These are phyloP conservation scores for Hyles vespertilio DNA, from an alignment of 1,140 invertebrate genomes.

Conservation along the genomic window DNA sequence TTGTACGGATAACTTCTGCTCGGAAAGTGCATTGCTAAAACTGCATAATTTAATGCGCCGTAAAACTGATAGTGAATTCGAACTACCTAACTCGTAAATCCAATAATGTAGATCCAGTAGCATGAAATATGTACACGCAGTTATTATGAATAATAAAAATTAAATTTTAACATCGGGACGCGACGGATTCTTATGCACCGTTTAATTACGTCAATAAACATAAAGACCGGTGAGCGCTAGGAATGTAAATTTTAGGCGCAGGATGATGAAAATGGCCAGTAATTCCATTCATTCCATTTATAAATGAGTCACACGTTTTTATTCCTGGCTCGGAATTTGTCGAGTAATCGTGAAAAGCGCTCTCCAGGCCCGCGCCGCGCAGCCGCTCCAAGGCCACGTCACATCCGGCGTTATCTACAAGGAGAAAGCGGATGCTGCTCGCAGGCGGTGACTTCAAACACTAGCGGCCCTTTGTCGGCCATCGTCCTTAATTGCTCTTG, in stretches of 20 bases:
- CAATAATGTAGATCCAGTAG: slow-evolving; percentile 24
- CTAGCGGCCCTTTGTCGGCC: slow-evolving; percentile 49
- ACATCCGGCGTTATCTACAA: slow-evolving; percentile 57
- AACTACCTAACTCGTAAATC: slow-evolving; percentile 26
- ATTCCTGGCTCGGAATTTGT: slow-evolving; percentile 59
- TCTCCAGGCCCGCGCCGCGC: slow-evolving; percentile 23
- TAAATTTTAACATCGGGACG: background rate
- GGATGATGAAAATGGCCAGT: slow-evolving; percentile 11
- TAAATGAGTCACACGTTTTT: slow-evolving; percentile 43
- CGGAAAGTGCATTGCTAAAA: slow-evolving; percentile 43
- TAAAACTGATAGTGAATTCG: slow-evolving; percentile 30
- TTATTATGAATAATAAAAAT: slow-evolving; percentile 11
- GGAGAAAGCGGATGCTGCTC: slow-evolving; percentile 63
- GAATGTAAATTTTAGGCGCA: slow-evolving; percentile 2
- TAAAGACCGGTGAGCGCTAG: no score
- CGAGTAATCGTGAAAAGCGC: slow-evolving; percentile 68
- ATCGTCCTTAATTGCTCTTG: slow-evolving; percentile 43
- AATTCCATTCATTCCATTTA: slow-evolving; percentile 17
- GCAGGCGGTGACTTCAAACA: slow-evolving; percentile 52
- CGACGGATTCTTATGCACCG: no score
- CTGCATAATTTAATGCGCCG: slow-evolving; percentile 36
- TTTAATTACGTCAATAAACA: no score
- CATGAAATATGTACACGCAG: slow-evolving; percentile 10
- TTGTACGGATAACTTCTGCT: slow-evolving; percentile 31
- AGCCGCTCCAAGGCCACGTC: slow-evolving; percentile 56